These are phyloP conservation scores for Pontoporia blainvillei DNA, from an alignment of 2,113 vertebrate genomes.

Conservation along the genomic window DNA sequence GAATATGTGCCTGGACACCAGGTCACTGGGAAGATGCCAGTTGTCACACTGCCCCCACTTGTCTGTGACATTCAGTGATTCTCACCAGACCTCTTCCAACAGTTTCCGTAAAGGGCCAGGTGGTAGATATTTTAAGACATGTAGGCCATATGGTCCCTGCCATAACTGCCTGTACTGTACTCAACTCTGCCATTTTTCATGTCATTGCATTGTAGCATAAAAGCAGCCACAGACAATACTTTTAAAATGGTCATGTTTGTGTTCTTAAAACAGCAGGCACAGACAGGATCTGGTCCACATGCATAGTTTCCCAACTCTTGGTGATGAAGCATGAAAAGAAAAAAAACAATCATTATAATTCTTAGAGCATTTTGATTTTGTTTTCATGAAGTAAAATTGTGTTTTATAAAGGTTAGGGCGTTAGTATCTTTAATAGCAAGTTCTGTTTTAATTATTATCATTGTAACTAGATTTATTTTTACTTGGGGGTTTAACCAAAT, in stretches of 20 bases:
- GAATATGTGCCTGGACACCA: neutral
- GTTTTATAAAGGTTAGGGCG: neutral
- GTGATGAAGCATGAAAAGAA: neutral
- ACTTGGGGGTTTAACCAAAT: conserved; percentile 19
- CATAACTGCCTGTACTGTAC: neutral
- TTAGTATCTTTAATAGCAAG: neutral
- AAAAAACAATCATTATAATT: neutral
- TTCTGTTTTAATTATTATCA: neutral
- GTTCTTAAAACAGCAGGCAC: neutral
- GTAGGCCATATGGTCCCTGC: neutral
- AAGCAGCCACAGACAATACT: neutral
- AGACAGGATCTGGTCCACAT: neutral
- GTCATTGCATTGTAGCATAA: neutral
- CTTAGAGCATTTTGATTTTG: neutral
- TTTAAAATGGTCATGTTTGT: neutral
- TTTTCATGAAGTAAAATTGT: conserved; percentile 25
- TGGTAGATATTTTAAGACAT: neutral
- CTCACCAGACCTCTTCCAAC: neutral
- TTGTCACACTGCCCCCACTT: neutral
- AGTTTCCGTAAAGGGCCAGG: neutral
- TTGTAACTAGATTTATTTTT: conserved; percentile 52
- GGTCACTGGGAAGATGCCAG: neutral
- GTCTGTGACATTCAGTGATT: neutral
- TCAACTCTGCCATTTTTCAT: neutral
- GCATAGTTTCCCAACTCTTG: neutral